These are phyloP conservation scores for Zeuzera pyrina DNA, from an alignment of 2,888 invertebrate species.

Conservation along the genomic window DNA sequence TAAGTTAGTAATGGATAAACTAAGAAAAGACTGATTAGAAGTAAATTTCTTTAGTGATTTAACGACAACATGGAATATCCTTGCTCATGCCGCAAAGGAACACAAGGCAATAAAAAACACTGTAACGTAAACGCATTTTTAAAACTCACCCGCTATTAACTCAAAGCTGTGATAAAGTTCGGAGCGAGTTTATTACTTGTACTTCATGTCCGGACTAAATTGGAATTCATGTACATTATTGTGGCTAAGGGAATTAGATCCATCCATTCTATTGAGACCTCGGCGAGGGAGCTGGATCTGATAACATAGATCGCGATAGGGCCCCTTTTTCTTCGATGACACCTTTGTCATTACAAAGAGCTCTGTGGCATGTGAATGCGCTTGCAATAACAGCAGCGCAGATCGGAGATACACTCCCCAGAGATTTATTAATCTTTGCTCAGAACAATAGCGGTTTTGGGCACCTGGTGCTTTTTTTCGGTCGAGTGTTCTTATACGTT, in stretches of 20 bases:
- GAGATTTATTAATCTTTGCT: conserved; percentile 71
- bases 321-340: conserved; percentile 70
- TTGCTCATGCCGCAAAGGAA: no score
- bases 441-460: conserved; percentile 67
- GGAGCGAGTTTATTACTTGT: no score
- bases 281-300: conserved; percentile 70
- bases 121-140: no score
- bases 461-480: conserved; percentile 68
- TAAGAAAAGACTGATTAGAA: no score
- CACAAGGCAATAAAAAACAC: no score
- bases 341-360: conserved; percentile 72
- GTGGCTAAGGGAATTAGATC: conserved; percentile 66
- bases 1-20: no score
- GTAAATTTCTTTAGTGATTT: no score
- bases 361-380: conserved; percentile 70
- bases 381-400: conserved; percentile 69
- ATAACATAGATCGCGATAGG: conserved; percentile 70
- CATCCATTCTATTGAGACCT: conserved; percentile 67
- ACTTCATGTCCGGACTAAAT: conserved; percentile 48
- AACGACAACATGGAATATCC: no score
- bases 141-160: no score
- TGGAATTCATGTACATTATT: conserved; percentile 59
- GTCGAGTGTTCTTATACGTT: no score
- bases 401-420: conserved; percentile 68
- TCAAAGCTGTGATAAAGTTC: no score